phyloP scores from a whole-genome alignment of 2,888 invertebrate species.

The Lepidocyrtoides sp. region DNA sequence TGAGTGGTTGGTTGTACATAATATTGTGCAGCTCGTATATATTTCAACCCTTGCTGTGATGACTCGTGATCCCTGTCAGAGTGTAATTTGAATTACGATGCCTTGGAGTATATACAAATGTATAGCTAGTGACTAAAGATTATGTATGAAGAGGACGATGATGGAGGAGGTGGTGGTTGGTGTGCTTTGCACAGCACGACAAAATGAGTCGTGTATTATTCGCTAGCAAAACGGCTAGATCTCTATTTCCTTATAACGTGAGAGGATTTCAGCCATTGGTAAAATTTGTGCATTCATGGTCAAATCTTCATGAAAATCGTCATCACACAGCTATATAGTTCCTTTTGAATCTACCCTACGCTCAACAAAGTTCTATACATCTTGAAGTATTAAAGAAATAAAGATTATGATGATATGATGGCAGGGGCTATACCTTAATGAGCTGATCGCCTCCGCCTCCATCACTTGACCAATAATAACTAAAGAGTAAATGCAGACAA shows the following conservation, averaged over 20 bases:
- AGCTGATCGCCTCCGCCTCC: conserved; percentile 31
- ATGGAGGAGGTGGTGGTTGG: conserved; percentile 55
- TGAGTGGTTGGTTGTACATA: background rate
- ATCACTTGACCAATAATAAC: conserved; percentile 25
- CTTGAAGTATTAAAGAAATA: background rate
- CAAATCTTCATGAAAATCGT: conserved; percentile 6
- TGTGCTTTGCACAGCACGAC: conserved; percentile 40
- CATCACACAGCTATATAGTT: too few species aligned
- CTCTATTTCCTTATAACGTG: conserved; percentile 30
- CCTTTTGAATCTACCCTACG: background rate
- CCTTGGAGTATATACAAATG: conserved; percentile 61
- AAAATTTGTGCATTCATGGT: conserved; percentile 50
- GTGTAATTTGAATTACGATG: conserved; percentile 73
- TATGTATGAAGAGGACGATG: conserved; percentile 27
- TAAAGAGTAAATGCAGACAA: background rate
- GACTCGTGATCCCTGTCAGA: conserved; percentile 78
- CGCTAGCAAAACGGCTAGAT: conserved; percentile 9
- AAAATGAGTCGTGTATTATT: conserved; percentile 22
- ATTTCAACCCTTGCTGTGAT: conserved; percentile 73
- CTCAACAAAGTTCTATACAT: background rate
- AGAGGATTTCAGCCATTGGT: conserved; percentile 6
- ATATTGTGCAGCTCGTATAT: conserved; percentile 6
- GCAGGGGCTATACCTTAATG: conserved; percentile 43
- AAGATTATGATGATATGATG: conserved; percentile 3
- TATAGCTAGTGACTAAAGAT: conserved; percentile 16